Percentiles rank a stretch among this genome's conserved stretches.
Evolutionary conservation across 1,140 invertebrate genomes (phyloP).

Genomic region (Drosophila pruinosa): DNA sequence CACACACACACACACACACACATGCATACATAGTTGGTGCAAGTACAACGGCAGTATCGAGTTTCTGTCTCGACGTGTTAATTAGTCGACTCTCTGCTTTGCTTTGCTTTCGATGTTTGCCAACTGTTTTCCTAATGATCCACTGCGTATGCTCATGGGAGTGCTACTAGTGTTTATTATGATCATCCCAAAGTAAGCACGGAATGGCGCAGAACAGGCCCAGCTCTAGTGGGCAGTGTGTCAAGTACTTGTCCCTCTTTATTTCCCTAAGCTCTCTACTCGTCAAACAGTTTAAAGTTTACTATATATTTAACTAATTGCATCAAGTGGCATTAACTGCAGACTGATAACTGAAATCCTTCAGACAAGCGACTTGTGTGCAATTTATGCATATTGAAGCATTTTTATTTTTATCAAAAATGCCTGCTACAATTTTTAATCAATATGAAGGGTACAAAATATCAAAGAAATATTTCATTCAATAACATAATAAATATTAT

Average conservation of each 20-base stretch:
- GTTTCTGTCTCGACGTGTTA: conserved; percentile 60
- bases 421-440: too few species aligned
- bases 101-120: conserved; percentile 10
- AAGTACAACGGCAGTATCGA: conserved; percentile 10
- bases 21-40: too few species aligned
- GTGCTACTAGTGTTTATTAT: neutral
- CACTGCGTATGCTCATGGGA: neutral
- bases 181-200: neutral
- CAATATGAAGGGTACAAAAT: too few species aligned
- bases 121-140: conserved; percentile 37
- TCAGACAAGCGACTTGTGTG: too few species aligned
- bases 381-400: too few species aligned
- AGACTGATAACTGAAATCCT: too few species aligned
- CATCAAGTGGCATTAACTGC: too few species aligned
- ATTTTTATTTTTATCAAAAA: too few species aligned
- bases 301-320: too few species aligned
- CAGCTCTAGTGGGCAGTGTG: neutral
- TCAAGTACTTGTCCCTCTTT: neutral
- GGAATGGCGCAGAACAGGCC: neutral
- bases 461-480: too few species aligned
- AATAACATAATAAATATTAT: too few species aligned
- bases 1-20: too few species aligned
- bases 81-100: conserved; percentile 64
- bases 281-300: neutral
- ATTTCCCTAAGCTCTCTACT: neutral